phyloP scores from a whole-genome alignment of 2,113 vertebrate species.

The Odontophorus gujanensis region DNA sequence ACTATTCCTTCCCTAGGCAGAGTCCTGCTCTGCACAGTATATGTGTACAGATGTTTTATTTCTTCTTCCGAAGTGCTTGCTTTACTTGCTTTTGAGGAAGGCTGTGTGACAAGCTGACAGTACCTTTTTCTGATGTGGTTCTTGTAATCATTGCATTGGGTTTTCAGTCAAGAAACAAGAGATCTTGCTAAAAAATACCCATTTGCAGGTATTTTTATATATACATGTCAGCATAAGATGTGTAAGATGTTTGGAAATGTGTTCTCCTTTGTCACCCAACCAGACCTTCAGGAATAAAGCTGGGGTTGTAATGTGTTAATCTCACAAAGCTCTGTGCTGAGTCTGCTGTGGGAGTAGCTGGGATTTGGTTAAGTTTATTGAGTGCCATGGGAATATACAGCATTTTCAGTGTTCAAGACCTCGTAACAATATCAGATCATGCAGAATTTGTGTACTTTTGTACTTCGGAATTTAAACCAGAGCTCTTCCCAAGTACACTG shows the following conservation, averaged over 20 bases:
- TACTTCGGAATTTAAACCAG: neutral
- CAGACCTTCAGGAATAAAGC: neutral
- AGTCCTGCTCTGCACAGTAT: neutral
- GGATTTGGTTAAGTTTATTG: neutral
- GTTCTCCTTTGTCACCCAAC: neutral
- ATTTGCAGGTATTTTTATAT: too few relatives aligned
- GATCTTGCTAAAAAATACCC: neutral
- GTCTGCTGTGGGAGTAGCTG: neutral
- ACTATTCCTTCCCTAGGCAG: neutral
- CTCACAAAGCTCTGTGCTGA: neutral
- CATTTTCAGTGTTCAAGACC: neutral
- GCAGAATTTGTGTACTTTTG: neutral
- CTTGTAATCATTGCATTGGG: neutral
- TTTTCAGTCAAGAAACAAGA: neutral
- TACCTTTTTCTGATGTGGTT: neutral
- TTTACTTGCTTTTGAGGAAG: neutral
- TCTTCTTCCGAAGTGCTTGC: neutral
- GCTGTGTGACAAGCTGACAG: neutral
- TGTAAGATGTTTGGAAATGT: neutral
- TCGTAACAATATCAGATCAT: neutral
- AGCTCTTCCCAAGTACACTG: neutral
- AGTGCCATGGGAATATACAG: neutral
- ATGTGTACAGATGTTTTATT: neutral
- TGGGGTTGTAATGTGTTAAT: neutral
- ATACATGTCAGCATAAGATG: neutral